Conservation (phyloP, 2,797 vertebrate genomes). For the Gallinago stenura region DNA sequence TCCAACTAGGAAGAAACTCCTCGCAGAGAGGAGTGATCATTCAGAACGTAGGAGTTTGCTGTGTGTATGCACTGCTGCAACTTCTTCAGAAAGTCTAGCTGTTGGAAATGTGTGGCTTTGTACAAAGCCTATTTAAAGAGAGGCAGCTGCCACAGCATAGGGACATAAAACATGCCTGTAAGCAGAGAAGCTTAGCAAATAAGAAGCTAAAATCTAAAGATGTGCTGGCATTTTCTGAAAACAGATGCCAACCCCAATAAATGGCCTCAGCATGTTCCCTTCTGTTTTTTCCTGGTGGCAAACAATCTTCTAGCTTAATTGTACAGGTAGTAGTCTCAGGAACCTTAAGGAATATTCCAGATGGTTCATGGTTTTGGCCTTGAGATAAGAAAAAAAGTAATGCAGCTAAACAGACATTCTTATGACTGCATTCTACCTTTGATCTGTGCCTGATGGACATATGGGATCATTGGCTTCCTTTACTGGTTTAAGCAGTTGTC, state of each 20-base stretch:
- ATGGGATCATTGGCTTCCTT: neutral
- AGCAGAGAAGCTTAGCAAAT: constrained; percentile 37
- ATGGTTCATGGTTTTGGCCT: neutral
- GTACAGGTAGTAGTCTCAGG: neutral
- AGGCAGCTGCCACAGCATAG: neutral
- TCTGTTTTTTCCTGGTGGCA: neutral
- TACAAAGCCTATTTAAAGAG: constrained; percentile 39
- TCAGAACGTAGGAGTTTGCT: neutral
- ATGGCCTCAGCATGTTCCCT: neutral
- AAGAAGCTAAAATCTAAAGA: constrained; percentile 5
- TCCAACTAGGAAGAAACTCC: constrained; percentile 38
- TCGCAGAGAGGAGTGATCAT: constrained; percentile 52
- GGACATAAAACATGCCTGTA: constrained; percentile 34
- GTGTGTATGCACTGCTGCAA: neutral
- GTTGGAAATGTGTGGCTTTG: constrained; percentile 6
- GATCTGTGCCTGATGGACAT: neutral
- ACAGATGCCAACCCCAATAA: neutral
- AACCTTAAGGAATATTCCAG: neutral
- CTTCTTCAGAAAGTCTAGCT: constrained; percentile 48
- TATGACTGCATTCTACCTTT: neutral
- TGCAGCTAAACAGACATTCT: neutral
- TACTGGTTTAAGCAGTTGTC: neutral
- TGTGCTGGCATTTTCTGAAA: constrained; percentile 6
- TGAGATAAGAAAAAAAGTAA: neutral
- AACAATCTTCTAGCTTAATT: neutral